phyloP scores from a whole-genome alignment of 2,113 vertebrate genomes.

The Recurvirostra avosetta region DNA sequence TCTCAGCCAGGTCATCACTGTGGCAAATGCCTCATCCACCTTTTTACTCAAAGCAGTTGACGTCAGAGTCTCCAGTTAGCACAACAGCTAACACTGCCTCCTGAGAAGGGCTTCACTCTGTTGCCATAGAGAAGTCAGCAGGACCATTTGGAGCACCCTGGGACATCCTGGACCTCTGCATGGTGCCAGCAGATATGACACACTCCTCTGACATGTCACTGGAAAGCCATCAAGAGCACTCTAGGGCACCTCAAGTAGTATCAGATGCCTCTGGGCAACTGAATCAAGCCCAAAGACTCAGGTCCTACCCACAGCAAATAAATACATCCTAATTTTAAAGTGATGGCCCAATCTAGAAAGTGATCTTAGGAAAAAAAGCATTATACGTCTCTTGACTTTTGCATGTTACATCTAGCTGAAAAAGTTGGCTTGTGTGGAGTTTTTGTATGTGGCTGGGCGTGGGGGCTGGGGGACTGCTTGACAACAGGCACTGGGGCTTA shows the following conservation, averaged over 20 bases:
- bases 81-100: not conserved
- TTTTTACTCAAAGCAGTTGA: not conserved
- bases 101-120: not conserved
- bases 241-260: not conserved
- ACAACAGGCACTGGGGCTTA: not conserved
- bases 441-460: not conserved
- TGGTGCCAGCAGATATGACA: not conserved
- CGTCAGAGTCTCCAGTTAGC: not conserved
- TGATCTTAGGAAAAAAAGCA: not conserved
- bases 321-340: not conserved
- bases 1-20: not conserved
- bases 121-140: conserved; percentile 1
- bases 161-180: not conserved
- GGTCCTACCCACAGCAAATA: not conserved
- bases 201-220: not conserved
- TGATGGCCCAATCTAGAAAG: not conserved
- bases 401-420: not conserved
- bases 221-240: not conserved
- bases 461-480: not conserved
- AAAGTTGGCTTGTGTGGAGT: not conserved
- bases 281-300: not conserved
- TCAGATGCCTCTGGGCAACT: not conserved
- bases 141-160: not conserved
- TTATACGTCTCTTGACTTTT: not conserved
- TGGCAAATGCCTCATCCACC: not conserved